phyloP scores from a whole-genome alignment of 2,888 invertebrate genomes.

The Proisotoma minuta region DNA sequence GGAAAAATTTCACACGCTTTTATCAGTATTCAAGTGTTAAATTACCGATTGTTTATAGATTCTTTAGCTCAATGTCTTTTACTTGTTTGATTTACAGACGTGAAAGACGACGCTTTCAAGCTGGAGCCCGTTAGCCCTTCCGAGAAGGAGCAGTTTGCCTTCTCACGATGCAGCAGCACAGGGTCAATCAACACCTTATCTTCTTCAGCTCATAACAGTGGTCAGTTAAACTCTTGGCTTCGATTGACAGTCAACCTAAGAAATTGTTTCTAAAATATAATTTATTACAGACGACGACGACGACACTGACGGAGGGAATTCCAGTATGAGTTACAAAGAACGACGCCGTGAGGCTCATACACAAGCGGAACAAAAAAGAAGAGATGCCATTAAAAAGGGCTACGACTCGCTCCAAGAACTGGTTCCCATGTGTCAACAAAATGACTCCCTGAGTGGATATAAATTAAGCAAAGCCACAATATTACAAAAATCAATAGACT shows the following conservation, averaged over 20 bases:
- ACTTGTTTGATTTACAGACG: constrained; percentile 18
- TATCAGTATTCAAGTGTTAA: too few species aligned
- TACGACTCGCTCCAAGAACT: constrained; percentile 89
- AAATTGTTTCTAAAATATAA: not conserved
- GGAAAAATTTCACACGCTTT: too few species aligned
- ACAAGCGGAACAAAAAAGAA: constrained; percentile 90
- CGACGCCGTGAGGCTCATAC: constrained; percentile 91
- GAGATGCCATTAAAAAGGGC: constrained; percentile 95
- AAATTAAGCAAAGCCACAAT: constrained; percentile 95
- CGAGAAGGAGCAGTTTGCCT: constrained; percentile 57
- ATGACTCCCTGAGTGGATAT: constrained; percentile 77
- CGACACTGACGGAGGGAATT: constrained; percentile 57
- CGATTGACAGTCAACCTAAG: not conserved
- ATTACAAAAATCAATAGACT: constrained; percentile 89
- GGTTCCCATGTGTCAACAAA: constrained; percentile 89
- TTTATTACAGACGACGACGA: constrained; percentile 60
- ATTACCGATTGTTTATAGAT: too few species aligned
- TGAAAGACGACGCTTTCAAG: constrained; percentile 50
- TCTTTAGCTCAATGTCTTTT: too few species aligned
- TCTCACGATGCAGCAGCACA: constrained; percentile 70
- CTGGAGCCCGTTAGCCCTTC: constrained; percentile 60
- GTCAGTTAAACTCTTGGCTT: constrained; percentile 51
- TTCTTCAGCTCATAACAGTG: constrained; percentile 75
- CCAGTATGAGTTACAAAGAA: constrained; percentile 82
- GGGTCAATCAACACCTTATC: constrained; percentile 73